phyloP scores from a whole-genome alignment of 2,797 vertebrate genomes.

The Perodicticus potto region DNA sequence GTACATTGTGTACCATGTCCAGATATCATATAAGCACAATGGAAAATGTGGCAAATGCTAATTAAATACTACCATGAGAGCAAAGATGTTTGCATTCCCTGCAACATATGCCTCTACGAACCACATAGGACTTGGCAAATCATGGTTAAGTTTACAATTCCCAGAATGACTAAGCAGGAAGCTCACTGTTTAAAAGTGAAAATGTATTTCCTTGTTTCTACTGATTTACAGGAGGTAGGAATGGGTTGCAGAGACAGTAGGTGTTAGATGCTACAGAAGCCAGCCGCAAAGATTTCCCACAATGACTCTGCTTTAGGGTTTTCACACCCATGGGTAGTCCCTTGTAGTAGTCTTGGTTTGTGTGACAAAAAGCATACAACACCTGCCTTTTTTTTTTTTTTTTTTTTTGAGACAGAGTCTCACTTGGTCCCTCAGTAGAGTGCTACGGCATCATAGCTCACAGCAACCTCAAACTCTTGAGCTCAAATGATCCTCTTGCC shows the following conservation, averaged over 20 bases:
- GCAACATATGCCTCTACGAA: background rate
- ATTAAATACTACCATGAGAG: slow-evolving; percentile 33
- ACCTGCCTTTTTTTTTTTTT: background rate
- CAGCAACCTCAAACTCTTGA: background rate
- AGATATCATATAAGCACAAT: background rate
- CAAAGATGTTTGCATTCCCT: background rate
- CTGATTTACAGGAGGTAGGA: background rate
- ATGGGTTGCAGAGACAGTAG: background rate
- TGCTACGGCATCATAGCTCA: background rate
- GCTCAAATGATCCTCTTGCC: background rate
- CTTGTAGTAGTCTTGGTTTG: background rate
- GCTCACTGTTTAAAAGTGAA: background rate
- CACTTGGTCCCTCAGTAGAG: background rate
- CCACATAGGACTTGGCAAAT: background rate
- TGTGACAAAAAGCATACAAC: background rate
- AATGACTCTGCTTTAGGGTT: background rate
- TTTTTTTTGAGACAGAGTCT: background rate
- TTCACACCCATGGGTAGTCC: background rate
- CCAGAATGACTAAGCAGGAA: background rate
- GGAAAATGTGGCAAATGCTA: background rate
- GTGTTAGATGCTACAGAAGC: no score
- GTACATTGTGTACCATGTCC: background rate
- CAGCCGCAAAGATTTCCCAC: background rate
- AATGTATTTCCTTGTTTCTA: background rate
- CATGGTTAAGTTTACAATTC: background rate